phyloP scores from a whole-genome alignment of 2,113 vertebrate genomes.

The Gnathonemus longibarbis region DNA sequence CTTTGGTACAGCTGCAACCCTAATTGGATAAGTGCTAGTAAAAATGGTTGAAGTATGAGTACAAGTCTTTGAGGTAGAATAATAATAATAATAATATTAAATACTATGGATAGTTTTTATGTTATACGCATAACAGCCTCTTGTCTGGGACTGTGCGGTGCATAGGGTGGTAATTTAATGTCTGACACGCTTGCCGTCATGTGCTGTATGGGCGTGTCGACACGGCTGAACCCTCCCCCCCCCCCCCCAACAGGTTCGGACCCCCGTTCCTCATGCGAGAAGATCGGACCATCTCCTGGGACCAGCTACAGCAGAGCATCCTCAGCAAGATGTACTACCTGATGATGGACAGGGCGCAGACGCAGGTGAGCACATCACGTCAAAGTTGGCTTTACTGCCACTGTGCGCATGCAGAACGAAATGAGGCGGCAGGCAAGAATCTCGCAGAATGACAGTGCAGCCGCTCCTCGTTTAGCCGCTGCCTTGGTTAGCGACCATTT shows the following conservation, averaged over 20 bases:
- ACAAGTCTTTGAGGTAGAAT: background rate
- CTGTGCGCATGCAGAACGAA: background rate
- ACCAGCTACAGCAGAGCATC: constrained; percentile 77
- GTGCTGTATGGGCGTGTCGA: background rate
- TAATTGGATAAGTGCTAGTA: background rate
- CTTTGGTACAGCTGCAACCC: background rate
- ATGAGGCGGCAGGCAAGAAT: background rate
- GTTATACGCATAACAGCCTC: background rate
- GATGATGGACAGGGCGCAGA: constrained; percentile 61
- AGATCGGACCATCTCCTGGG: constrained; percentile 77
- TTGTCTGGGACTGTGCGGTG: background rate
- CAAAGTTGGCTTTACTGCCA: background rate
- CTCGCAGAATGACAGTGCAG: background rate
- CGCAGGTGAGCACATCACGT: constrained; percentile 43
- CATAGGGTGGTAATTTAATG: background rate
- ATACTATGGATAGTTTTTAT: background rate
- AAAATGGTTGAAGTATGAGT: background rate
- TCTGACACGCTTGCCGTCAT: background rate
- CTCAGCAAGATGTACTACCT: constrained; percentile 72
- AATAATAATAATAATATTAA: background rate
- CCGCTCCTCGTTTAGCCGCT: background rate
- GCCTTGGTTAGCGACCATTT: background rate
- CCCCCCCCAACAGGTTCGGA: constrained; percentile 67
- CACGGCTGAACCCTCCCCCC: no score
- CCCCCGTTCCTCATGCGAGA: constrained; percentile 76